A percentile compares a stretch with the other conserved stretches of the same genome.
Evolutionary conservation across 1,140 invertebrate species (phyloP).

Genomic region (Sarcophaga peregrina): DNA sequence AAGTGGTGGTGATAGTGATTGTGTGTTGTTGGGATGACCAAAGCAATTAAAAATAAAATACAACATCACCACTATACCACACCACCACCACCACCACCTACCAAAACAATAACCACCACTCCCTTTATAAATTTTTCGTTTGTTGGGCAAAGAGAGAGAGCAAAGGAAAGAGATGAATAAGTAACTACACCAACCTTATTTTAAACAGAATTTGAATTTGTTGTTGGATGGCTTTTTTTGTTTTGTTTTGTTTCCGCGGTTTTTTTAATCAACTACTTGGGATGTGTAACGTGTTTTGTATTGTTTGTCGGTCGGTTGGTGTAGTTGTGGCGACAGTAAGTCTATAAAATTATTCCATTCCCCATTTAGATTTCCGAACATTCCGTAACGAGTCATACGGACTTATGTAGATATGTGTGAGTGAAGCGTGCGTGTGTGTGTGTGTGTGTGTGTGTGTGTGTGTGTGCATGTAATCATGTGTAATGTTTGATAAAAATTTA

Average conservation of each 20-base stretch:
- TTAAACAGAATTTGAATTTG: background rate
- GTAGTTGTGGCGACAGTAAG: background rate
- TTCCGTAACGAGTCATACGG: constrained; percentile 6
- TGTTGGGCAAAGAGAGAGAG: background rate
- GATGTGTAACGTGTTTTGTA: background rate
- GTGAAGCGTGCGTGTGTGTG: too few relatives aligned
- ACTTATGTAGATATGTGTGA: background rate
- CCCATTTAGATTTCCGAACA: background rate
- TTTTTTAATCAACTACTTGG: background rate
- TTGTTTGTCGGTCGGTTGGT: background rate
- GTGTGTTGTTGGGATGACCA: background rate
- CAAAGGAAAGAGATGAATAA: background rate
- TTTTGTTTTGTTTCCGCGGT: background rate
- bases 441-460: too few relatives aligned
- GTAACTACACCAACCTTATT: background rate
- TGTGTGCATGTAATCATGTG: too few relatives aligned
- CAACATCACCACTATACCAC: background rate
- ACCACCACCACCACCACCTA: background rate
- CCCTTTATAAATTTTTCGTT: background rate
- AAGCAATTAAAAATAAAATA: constrained; percentile 25
- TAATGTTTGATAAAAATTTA: background rate
- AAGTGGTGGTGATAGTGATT: background rate
- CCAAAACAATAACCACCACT: background rate
- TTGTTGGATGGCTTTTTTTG: background rate
- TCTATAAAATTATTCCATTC: constrained; percentile 25